Evolutionary conservation across 2,888 invertebrate genomes (phyloP), one percentile per base, ranked within the genome.

Genomic region (Drosophila atripex): DNA sequence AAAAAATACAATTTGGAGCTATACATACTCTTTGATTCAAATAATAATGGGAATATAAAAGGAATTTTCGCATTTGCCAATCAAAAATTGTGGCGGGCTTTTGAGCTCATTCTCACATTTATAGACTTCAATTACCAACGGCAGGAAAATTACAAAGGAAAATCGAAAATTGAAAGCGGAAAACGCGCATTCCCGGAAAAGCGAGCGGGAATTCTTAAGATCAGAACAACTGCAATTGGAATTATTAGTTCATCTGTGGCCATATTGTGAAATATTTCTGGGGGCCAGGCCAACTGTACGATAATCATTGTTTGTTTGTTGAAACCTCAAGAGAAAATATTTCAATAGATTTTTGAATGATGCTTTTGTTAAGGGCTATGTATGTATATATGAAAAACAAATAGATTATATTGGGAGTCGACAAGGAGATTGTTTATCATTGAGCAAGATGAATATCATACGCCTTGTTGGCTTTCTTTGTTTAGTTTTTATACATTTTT

Each of bases 191-290:
- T 72, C 49, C 39, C 21, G 30, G 59, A 59, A 55, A 28, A 25
- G 12, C 21, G 14, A 30, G 39, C 3, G 18, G 43, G 50, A 50
- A 45, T 50, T 28, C 41, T 14, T 32, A 38, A 32, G 35, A 63
- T 68, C 60, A 53, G 73, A 78, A 64, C 71, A 76, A 69, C 69
- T 78, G 83, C 61, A 78, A 83, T 87, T 86, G 60, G 80, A 74
- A 88, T 86, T 88, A 88, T 86, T 74, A 78, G 75, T 77, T 89
- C 80, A 88, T 88, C 82, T 87, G 89, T 56, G 76, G 72, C 89
- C 89, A 87, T 80, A 89, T 89, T 87, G 86, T 80, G 85, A 83
- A 75, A 83, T 78, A 82, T 80, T 85, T 68, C 63, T 65, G 64
- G 35, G 32, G 14, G n/a, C n/a, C 35, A 63, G 66, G 75, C 76